Base-by-base conservation (phyloP, 2,888 invertebrate genomes). In the Willowsia nigromaculata region DNA sequence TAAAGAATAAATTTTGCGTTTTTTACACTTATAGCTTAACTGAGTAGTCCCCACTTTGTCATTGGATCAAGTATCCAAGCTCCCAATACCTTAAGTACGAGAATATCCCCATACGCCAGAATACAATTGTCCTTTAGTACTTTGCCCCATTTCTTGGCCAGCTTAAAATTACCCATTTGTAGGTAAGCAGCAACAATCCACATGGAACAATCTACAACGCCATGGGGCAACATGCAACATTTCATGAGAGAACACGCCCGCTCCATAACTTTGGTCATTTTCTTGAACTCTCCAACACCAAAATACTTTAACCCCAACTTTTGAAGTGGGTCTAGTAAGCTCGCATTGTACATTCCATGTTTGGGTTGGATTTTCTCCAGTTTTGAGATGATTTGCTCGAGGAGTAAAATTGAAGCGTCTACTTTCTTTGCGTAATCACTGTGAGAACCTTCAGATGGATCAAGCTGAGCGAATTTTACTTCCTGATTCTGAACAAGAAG, bases 291-390 rank as follows among this genome's bases (percentile, higher is more conserved):
- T 13, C 88, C 90, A 15, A 88, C 68, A 9, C 90, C 90, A 78
- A 90, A 90, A 25, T 90, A 85, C 27, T 90, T 90, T 40, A 90
- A 78, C 6, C 88, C 90, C 40, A 90, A 59, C 33, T 90, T 88
- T 62, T 90, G 88, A 9, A 88, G 50, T 9, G 85, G 81, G 47
- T 90, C 90, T 11, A 85, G 33, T 11, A 82, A 56, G 7, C 76
- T 68, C 1, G 83, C 90, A 43, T 90, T 90, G 30, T 78, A 62
- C 47, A 74, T 53, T 1, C 88, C 88, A 33, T 90, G 90, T 7
- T 90, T 85, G 3, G 90, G 90, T 22, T 88, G 88, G 30, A 90
- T 40, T 13, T 85, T 82, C 47, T 90, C 90, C 33, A 90, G 30
- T 56, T 85, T 85, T 33, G 40, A 18, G n/a, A 90, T 82, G 13